Percentiles rank a stretch among this genome's conserved stretches.
Conservation (phyloP, 2,888 invertebrate species). For the Harpagoxenus sublaevis region DNA sequence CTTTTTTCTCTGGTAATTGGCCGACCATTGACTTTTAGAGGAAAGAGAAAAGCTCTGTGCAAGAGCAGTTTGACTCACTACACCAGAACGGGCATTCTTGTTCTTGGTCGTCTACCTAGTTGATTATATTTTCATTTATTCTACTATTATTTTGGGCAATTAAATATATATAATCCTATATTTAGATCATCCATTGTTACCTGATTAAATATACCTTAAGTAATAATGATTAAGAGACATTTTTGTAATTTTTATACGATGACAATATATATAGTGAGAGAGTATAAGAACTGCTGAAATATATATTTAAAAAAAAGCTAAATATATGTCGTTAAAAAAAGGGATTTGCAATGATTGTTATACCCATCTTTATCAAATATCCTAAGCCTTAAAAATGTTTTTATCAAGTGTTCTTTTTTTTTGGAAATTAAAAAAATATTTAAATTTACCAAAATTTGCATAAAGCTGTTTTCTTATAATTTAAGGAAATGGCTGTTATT, state of each 20-base stretch:
- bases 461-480: not conserved
- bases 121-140: not conserved
- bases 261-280: not conserved
- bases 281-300: not conserved
- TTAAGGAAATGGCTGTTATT: not conserved
- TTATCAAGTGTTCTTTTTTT: not conserved
- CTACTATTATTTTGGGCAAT: not conserved
- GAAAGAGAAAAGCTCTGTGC: not conserved
- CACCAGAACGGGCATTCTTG: not conserved
- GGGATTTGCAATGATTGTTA: not conserved
- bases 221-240: not conserved
- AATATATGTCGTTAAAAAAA: not conserved
- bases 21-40: no score
- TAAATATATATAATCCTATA: not conserved
- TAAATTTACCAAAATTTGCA: not conserved
- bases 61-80: not conserved
- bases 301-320: not conserved
- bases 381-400: not conserved
- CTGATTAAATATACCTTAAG: not conserved
- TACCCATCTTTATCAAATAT: not conserved
- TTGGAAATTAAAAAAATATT: not conserved
- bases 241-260: constrained; percentile 17
- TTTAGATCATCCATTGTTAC: not conserved
- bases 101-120: not conserved
- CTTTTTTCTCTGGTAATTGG: not conserved